Base-by-base conservation (phyloP, 2,888 invertebrate genomes). In the Nomada ruficornis region DNA sequence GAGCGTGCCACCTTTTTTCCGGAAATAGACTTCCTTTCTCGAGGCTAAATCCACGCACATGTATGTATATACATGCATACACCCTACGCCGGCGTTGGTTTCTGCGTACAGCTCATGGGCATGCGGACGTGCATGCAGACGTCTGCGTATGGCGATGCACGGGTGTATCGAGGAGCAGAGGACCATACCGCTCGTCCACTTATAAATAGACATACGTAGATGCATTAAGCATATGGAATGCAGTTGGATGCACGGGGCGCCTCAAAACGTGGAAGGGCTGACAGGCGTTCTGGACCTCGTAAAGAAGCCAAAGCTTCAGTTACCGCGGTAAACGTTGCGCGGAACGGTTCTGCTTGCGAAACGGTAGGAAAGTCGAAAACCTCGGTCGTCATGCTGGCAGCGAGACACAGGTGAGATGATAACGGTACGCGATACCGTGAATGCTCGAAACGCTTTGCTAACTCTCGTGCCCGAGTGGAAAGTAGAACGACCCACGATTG, bases 341-440 rank as follows among this genome's bases (percentile, higher is more conserved):
- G 20, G 82, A 54, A 74, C 81, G 76, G 76, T 86, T 11, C 64
- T 10, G 10, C 26, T 42, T 55, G 79, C 55, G 71, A 62, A 77
- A 68, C 69, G 11, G 18, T n/a, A 50, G 7, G 42, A 13, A 44
- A 26, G 26, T 4, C 1, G 10, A 23, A 26, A 47, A 50, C 29
- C 23, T 2, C 20, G 15, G 52, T 47, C 80, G 52, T 63, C 62
- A 91, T 92, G 92, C 81, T 92, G 76, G 91, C 91, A 11, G 91
- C 91, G 18, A 90, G 91, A 75, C 91, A 91, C 87, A 92, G 91
- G 93, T 92, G 85, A 91, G 89, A 60, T 18, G 36, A 54, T 55
- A 76, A 62, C 62, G 76, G 70, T 57, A 52, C 69, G 20, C 69
- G 71, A 72, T 57, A 50, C 18, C 18, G 36, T 55, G 77, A 47